Percentiles rank a stretch among this genome's conserved stretches.
phyloP scores from a whole-genome alignment of 2,113 vertebrate species.

The Thoracochromis brauschi region DNA sequence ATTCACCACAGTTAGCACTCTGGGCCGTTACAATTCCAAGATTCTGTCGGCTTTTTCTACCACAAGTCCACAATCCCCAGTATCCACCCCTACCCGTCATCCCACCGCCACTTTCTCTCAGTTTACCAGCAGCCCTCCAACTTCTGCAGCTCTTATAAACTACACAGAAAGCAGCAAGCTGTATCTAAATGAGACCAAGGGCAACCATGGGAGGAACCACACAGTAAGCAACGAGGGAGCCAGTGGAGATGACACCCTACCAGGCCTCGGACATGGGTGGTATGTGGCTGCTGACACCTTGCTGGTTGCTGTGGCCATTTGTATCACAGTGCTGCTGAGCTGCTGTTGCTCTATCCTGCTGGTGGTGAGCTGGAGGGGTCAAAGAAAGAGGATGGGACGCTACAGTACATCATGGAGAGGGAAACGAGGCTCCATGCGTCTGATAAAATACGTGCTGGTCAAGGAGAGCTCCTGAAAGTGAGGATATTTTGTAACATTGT shows the following conservation, averaged over 20 bases:
- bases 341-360: constrained; percentile 75
- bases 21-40: background rate
- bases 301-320: constrained; percentile 71
- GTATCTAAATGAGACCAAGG: constrained; percentile 76
- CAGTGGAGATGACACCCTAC: background rate
- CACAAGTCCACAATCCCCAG: background rate
- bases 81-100: background rate
- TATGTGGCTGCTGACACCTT: constrained; percentile 59
- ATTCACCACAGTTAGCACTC: background rate
- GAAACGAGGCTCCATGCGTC: constrained; percentile 57
- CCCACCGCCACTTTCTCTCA: background rate
- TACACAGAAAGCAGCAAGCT: constrained; percentile 71
- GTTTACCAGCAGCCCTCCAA: background rate
- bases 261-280: constrained; percentile 40
- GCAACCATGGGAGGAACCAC: constrained; percentile 69
- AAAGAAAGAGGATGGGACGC: constrained; percentile 67
- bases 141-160: constrained; percentile 5
- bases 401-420: constrained; percentile 66
- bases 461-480: constrained; percentile 61
- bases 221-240: constrained; percentile 29
- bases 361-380: constrained; percentile 66
- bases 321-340: constrained; percentile 67
- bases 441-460: constrained; percentile 68
- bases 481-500: background rate
- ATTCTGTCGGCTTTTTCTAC: background rate